Evolutionary conservation across 2,888 invertebrate species (phyloP), one percentile per base, ranked within the genome.

Genomic region (Hetaerina titia): DNA sequence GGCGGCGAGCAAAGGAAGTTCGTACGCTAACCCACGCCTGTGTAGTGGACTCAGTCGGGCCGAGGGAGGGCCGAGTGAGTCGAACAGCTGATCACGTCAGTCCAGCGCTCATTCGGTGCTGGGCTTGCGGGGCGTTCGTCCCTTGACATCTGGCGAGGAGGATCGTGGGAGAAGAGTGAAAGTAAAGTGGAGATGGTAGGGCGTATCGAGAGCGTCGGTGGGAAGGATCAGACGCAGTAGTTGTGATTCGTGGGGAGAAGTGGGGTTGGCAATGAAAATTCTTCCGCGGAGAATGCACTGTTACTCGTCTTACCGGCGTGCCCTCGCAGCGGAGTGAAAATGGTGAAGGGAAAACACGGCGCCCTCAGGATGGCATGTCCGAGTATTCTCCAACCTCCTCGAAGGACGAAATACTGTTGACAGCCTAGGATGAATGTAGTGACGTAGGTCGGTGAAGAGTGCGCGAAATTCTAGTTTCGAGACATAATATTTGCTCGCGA

Each of bases 1-100:
- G 92, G 69, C 92, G 92, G 92, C 92, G 92, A 57, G n/a, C 92
- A n/a, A 25, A 56, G n/a, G 92, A 92, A 92, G 92, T 57, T 74
- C 69, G 31, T 90, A 31, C 45, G 45, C 31, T 15, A 45, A 11
- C 64, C 56, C 13, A 17, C 15, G 31, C 25, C 45, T 45, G 45
- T 69, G 45, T 9, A 9, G 64, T 31, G 17, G n/a, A 6, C 64
- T 6, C 92, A 56, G 56, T 92, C 92, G 69, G 69, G n/a, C 57
- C 81, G 81, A 31, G 81, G 81, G n/a, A n/a, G 57, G 22, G 58
- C 81, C 25, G n/a, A 1, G 22, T n/a, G 81, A 58, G 58, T 4
- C 4, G 92, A 92, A 92, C 92, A 92, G 92, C 92, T 92, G 92
- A 92, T 92, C 64, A 69, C 69, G 45, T 56, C 56, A 25, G 7